phyloP scores from a whole-genome alignment of 2,113 vertebrate genomes.

The Donacobius atricapilla region DNA sequence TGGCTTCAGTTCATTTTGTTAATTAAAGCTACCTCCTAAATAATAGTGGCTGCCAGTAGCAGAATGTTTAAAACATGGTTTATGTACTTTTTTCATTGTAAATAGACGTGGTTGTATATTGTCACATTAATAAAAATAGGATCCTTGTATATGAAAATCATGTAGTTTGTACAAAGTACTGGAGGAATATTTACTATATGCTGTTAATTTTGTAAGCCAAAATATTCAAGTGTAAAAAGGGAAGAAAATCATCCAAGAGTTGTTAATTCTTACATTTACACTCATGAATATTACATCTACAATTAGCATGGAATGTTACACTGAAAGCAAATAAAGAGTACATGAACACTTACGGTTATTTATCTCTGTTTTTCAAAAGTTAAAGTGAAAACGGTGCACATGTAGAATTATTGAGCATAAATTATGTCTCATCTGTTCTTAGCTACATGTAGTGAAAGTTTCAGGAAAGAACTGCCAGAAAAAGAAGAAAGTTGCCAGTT shows the following conservation, averaged over 20 bases:
- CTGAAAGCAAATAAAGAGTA: constrained; percentile 49
- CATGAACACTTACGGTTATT: background rate
- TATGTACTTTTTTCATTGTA: constrained; percentile 84
- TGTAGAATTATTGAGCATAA: background rate
- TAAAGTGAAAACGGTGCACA: background rate
- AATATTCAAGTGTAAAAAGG: constrained; percentile 76
- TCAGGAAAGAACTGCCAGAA: background rate
- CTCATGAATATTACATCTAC: constrained; percentile 62
- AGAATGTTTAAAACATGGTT: constrained; percentile 80
- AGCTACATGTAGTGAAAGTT: background rate
- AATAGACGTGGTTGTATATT: constrained; percentile 86
- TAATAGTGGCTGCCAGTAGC: constrained; percentile 88
- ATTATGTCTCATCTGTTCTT: background rate
- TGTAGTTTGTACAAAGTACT: constrained; percentile 84
- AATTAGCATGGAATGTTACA: constrained; percentile 57
- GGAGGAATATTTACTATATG: constrained; percentile 88
- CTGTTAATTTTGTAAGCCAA: constrained; percentile 90
- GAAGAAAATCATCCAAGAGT: constrained; percentile 1
- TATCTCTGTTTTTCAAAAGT: constrained; percentile 7
- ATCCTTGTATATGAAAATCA: constrained; percentile 82
- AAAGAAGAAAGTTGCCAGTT: background rate
- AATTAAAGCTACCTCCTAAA: constrained; percentile 97
- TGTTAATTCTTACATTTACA: constrained; percentile 70
- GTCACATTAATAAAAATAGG: constrained; percentile 83
- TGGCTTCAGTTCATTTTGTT: constrained; percentile 83